Percentiles rank a stretch among this genome's conserved stretches.
These are phyloP conservation scores for Armadillidium nasatum DNA, from an alignment of 1,140 invertebrate species.

Conservation along the genomic window DNA sequence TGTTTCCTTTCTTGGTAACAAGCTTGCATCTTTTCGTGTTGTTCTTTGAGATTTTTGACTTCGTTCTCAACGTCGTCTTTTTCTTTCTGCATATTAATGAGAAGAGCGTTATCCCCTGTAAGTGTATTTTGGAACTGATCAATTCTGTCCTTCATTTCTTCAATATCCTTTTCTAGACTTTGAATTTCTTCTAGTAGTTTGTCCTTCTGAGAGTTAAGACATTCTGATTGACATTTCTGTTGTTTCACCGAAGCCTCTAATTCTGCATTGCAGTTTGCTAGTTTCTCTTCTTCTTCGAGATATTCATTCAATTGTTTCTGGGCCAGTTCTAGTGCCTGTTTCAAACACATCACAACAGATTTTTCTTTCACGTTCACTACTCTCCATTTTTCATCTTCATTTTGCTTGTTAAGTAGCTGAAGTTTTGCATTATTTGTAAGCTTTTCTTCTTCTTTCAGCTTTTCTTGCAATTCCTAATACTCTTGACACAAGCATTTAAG, in stretches of 20 bases:
- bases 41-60: neutral
- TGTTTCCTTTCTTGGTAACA: neutral
- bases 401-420: neutral
- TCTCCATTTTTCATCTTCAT: constrained; percentile 6
- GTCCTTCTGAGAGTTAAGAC: neutral
- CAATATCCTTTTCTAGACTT: neutral
- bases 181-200: neutral
- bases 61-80: neutral
- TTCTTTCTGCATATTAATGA: neutral
- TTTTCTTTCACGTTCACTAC: constrained; percentile 1
- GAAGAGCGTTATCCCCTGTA: neutral
- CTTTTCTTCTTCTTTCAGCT: neutral
- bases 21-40: neutral
- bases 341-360: neutral
- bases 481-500: neutral
- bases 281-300: neutral
- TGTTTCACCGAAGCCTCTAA: neutral
- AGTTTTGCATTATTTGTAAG: neutral
- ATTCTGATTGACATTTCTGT: neutral
- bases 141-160: neutral
- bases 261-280: neutral
- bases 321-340: neutral
- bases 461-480: neutral
- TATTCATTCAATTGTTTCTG: neutral
- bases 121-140: neutral